Evolutionary conservation across 2,888 invertebrate genomes (phyloP).

Genomic region (Xylota sylvarum): DNA sequence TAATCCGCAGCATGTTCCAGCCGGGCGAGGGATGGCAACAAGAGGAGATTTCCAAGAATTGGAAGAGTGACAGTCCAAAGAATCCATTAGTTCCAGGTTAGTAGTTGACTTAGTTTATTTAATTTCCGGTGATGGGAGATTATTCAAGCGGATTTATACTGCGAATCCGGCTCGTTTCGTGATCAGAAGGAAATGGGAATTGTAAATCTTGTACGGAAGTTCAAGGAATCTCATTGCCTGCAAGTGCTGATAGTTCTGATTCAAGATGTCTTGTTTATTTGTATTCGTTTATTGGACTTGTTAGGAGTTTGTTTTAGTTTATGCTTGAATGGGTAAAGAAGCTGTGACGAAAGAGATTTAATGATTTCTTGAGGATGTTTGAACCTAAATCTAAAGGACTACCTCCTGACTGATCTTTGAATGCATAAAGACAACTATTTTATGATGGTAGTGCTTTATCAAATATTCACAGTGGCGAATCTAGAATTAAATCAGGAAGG

Average conservation of each 20-base stretch:
- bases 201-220: slow-evolving; percentile 21
- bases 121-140: slow-evolving; percentile 56
- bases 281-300: slow-evolving; percentile 2
- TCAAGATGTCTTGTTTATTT: slow-evolving; percentile 31
- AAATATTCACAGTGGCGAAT: no score
- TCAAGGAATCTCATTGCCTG: not conserved
- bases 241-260: slow-evolving; percentile 17
- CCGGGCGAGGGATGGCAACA: slow-evolving; percentile 84
- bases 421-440: no score
- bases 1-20: slow-evolving; percentile 84
- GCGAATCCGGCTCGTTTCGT: not conserved
- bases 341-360: not conserved
- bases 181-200: slow-evolving; percentile 46
- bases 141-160: slow-evolving; percentile 41
- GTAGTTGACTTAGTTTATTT: slow-evolving; percentile 56
- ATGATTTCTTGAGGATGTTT: no score
- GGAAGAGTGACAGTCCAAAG: slow-evolving; percentile 83
- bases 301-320: not conserved
- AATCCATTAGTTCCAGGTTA: slow-evolving; percentile 83
- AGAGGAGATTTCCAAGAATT: slow-evolving; percentile 84
- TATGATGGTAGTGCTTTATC: no score
- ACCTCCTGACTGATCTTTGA: no score
- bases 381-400: no score
- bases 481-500: no score
- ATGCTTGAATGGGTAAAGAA: not conserved